Conservation (phyloP, 2,113 vertebrate species). For the Strigops habroptila region DNA sequence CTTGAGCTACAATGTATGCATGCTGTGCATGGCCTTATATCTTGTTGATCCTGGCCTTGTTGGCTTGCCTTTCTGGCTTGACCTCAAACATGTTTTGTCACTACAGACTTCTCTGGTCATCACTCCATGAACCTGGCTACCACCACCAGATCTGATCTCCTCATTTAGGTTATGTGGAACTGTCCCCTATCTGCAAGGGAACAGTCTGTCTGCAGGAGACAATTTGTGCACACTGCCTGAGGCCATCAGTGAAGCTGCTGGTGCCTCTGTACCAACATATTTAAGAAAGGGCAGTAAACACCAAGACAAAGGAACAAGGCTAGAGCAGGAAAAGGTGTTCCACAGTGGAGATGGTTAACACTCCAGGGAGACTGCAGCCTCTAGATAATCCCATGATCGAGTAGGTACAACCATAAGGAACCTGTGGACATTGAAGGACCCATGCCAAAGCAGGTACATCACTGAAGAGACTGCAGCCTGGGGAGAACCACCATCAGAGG, state of each 20-base stretch:
- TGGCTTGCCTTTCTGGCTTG: not conserved
- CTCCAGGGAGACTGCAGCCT: not conserved
- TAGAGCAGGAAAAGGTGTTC: not conserved
- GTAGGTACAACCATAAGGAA: not conserved
- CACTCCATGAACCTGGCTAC: not conserved
- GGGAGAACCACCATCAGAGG: not conserved
- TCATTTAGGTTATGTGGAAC: not conserved
- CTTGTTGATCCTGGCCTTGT: not conserved
- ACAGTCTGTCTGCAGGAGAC: not conserved
- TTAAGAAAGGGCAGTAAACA: not conserved
- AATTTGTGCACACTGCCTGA: not conserved
- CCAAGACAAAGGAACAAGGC: not conserved
- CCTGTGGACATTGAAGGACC: not conserved
- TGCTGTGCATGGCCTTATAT: not conserved
- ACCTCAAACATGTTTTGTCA: not conserved
- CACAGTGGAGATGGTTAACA: not conserved
- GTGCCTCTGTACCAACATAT: not conserved
- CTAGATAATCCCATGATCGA: not conserved
- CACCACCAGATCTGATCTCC: not conserved
- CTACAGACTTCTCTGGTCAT: not conserved
- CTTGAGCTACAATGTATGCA: not conserved
- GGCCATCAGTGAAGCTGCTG: not conserved
- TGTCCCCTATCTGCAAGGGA: not conserved
- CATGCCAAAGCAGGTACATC: not conserved
- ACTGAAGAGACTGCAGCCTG: not conserved